Conservation (phyloP, 1,140 invertebrate genomes). For the Pseudomyrmex flavicornis region DNA sequence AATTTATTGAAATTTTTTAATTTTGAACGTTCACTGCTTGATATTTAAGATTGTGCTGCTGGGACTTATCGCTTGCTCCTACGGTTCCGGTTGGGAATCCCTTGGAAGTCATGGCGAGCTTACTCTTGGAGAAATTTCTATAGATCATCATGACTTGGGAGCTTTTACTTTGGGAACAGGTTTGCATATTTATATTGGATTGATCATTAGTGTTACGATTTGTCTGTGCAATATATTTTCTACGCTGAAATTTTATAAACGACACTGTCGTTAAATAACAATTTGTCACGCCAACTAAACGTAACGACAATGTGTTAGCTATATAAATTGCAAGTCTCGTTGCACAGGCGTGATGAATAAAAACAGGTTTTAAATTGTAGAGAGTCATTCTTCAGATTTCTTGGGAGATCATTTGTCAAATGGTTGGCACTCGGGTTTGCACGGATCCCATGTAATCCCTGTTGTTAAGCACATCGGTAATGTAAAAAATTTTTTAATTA, state of each 20-base stretch:
- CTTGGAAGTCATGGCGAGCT: conserved; percentile 62
- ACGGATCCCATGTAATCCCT: conserved; percentile 84
- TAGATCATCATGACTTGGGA: conserved; percentile 49
- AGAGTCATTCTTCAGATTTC: conserved; percentile 21
- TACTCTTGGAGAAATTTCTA: conserved; percentile 75
- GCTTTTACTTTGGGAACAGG: conserved; percentile 27
- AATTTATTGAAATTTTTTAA: not conserved
- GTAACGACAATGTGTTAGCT: not conserved
- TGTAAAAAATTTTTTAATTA: not conserved
- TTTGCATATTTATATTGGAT: conserved; percentile 16
- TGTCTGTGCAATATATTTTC: not conserved
- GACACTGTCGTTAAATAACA: not conserved
- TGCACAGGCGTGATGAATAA: not conserved
- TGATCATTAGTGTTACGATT: not conserved
- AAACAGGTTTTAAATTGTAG: conserved; percentile 28
- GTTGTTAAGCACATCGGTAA: conserved; percentile 88
- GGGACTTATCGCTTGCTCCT: conserved; percentile 56
- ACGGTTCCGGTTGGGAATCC: conserved; percentile 48
- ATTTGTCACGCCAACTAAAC: not conserved
- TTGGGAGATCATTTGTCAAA: not conserved
- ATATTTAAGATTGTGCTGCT: conserved; percentile 69
- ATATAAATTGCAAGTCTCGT: not conserved
- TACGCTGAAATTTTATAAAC: not conserved
- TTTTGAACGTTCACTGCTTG: not conserved
- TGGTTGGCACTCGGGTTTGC: conserved; percentile 24